These are phyloP conservation scores for Cololabis saira DNA, from an alignment of 2,113 vertebrate species.

Conservation along the genomic window DNA sequence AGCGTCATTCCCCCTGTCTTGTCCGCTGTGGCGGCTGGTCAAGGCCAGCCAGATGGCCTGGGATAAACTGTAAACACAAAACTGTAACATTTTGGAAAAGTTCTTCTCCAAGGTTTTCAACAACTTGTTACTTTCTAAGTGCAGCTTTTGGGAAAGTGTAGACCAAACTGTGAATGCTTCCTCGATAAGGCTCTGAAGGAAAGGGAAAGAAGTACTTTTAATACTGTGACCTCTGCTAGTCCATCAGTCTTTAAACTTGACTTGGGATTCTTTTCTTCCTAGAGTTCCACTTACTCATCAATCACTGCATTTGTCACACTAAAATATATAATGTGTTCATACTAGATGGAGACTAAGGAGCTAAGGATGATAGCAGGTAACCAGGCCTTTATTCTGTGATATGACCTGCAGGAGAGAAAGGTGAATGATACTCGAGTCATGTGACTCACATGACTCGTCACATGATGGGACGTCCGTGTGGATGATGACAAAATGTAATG, in stretches of 20 bases:
- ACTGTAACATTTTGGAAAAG: conserved; percentile 33
- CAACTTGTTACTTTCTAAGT: conserved; percentile 1
- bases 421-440: no score
- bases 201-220: background rate
- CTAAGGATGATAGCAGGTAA: no score
- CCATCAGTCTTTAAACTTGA: background rate
- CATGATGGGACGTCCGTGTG: no score
- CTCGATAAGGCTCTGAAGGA: background rate
- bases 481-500: no score
- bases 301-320: background rate
- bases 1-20: conserved; percentile 64
- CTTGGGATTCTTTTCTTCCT: conserved; percentile 23
- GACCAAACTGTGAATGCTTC: background rate
- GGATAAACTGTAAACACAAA: conserved; percentile 37
- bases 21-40: conserved; percentile 49
- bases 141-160: background rate
- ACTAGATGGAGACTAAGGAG: no score
- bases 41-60: conserved; percentile 60
- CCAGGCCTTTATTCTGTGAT: no score
- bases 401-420: no score
- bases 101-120: conserved; percentile 28
- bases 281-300: conserved; percentile 6
- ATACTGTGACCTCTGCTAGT: background rate
- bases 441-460: no score
- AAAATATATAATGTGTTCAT: no score